phyloP scores from a whole-genome alignment of 2,113 vertebrate genomes.

The Morone chrysops region DNA sequence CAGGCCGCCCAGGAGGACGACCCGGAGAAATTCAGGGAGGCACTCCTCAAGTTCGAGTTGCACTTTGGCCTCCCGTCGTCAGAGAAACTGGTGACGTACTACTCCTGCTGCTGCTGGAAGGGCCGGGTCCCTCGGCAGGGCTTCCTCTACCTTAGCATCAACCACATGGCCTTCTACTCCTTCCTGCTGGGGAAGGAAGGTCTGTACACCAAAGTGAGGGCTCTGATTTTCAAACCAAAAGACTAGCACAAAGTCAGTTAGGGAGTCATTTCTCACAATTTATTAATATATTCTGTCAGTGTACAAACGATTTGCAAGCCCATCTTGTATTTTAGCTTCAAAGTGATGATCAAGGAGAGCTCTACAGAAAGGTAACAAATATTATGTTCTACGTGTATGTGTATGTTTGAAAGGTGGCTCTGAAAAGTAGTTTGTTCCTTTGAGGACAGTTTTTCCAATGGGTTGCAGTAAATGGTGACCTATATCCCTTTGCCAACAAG shows the following conservation, averaged over 20 bases:
- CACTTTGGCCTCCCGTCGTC: conserved; percentile 93
- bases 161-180: conserved; percentile 98
- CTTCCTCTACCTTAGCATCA: conserved; percentile 96
- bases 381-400: too few relatives aligned
- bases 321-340: neutral
- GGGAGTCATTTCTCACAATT: neutral
- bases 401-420: neutral
- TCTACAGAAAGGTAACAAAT: neutral
- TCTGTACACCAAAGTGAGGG: conserved; percentile 68
- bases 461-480: neutral
- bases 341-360: neutral
- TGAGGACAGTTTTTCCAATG: neutral
- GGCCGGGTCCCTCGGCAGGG: conserved; percentile 97
- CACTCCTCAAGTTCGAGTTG: conserved; percentile 90
- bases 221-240: conserved; percentile 17
- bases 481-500: too few relatives aligned
- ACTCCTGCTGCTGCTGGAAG: conserved; percentile 98
- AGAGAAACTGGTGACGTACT: conserved; percentile 93
- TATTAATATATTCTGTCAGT: neutral
- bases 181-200: conserved; percentile 98
- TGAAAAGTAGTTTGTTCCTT: neutral
- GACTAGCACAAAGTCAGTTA: neutral
- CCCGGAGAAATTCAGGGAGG: conserved; percentile 93
- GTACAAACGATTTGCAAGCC: neutral
- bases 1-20: conserved; percentile 93